These are phyloP conservation scores for Cichlasoma orientale DNA, from an alignment of 2,797 vertebrate species.

Conservation along the genomic window DNA sequence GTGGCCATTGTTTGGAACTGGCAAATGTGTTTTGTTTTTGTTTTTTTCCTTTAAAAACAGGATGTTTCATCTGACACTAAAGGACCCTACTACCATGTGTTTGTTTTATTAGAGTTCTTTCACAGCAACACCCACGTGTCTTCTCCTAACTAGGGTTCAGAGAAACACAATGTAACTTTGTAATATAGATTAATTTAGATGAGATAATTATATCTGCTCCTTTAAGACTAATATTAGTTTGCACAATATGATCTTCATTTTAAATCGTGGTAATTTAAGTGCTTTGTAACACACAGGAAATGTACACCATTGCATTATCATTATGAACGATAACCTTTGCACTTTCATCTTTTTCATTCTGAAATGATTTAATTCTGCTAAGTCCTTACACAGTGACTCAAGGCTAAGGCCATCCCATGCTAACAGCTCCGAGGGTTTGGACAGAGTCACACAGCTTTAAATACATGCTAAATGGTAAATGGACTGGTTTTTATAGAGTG, in stretches of 20 bases:
- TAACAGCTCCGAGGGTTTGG: neutral
- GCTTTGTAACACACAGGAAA: neutral
- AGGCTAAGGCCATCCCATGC: neutral
- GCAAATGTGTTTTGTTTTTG: neutral
- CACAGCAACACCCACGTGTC: neutral
- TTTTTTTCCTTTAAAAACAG: conserved; percentile 15
- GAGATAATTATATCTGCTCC: neutral
- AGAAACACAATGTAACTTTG: conserved; percentile 20
- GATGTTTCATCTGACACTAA: conserved; percentile 18
- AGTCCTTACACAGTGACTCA: neutral
- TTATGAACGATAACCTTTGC: neutral
- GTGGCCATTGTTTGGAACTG: conserved; percentile 14
- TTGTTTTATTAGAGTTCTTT: conserved; percentile 22
- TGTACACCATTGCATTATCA: neutral
- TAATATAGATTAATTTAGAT: conserved; percentile 5
- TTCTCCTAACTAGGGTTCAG: conserved; percentile 14
- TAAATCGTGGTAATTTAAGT: conserved; percentile 1
- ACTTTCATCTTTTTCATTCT: neutral
- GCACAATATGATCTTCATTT: conserved; percentile 4
- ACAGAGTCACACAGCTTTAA: too few relatives aligned
- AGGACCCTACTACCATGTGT: conserved; percentile 4
- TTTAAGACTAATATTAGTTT: conserved; percentile 8
- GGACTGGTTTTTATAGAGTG: too few relatives aligned
- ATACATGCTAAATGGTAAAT: too few relatives aligned
- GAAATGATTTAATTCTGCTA: neutral